Evolutionary conservation across 1,140 invertebrate genomes (phyloP).

Genomic region (Holcopasites calliopsidis): DNA sequence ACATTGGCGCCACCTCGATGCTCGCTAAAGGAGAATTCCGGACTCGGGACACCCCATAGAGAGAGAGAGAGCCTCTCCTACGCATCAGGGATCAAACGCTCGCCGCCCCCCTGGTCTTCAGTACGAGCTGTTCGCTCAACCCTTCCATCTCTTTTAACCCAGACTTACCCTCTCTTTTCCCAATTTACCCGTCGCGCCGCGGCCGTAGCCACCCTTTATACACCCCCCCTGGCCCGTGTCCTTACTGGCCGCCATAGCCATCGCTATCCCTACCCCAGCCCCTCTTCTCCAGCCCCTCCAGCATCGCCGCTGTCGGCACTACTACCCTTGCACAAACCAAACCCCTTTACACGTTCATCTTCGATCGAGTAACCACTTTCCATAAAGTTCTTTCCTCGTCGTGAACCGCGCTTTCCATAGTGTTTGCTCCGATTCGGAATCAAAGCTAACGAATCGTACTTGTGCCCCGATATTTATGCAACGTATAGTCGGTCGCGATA

Average conservation of each 20-base stretch:
- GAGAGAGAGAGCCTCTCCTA: constrained; percentile 16
- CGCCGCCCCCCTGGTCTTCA: neutral
- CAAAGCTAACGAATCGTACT: neutral
- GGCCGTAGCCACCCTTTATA: neutral
- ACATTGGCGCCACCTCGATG: constrained; percentile 74
- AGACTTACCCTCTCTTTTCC: neutral
- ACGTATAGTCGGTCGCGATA: too few relatives aligned
- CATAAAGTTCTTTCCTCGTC: constrained; percentile 3
- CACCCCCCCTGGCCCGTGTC: neutral
- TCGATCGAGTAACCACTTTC: constrained; percentile 3
- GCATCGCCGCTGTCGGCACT: neutral
- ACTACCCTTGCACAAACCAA: neutral
- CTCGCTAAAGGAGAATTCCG: constrained; percentile 38
- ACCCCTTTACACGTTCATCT: neutral
- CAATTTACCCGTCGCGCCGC: neutral
- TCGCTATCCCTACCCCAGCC: neutral
- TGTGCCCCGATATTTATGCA: too few relatives aligned
- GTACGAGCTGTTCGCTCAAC: too few relatives aligned
- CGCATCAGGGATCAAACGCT: constrained; percentile 20
- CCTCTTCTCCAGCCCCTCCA: neutral
- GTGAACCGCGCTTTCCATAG: neutral
- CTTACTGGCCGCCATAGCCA: neutral
- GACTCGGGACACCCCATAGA: too few relatives aligned
- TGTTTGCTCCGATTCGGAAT: neutral
- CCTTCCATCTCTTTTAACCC: neutral